Base-by-base conservation (phyloP, 2,797 vertebrate species). In the Bovichtus diacanthus region DNA sequence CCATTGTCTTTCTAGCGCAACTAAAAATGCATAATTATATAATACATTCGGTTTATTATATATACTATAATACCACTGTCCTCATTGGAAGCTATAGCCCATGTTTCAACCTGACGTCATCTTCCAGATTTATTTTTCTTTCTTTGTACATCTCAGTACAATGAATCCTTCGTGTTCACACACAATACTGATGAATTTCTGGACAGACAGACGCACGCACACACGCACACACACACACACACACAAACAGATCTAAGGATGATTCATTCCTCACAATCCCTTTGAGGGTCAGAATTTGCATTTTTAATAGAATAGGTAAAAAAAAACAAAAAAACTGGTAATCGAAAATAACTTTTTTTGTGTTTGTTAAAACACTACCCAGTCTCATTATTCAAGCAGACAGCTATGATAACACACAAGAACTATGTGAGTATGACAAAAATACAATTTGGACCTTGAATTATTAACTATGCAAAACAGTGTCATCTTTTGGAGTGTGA, bases 321-420 rank as follows among this genome's bases (percentile, higher is more conserved):
- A 11, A 39, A 19, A 36, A 61, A 6, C n/a, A n/a, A n/a, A n/a
- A 29, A 31, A n/a, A 29, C 43, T 41, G 71, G 23, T 31, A 55
- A 65, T 39, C 21, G 59, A 65, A 73, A 75, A 72, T 25, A 65
- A 36, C 43, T 38, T 67, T 53, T 44, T 18, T 21, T 70, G 66
- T 38, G 36, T 23, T 74, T 70, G 54, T 53, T 66, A 79, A 59
- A 70, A 58, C 49, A n/a, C 31, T 68, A 49, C 31, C 25, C 69
- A 16, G 5, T 31, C 39, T 70, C 67, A 56, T 72, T 56, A 72
- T 61, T 64, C 70, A 56, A 16, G 21, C 36, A 49, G 53, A 71
- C 79, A 7, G 59, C 38, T 61, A n/a, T 67, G 72, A 73, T 76
- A 71, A 67, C 49, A 53, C 62, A 44, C 38, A 27, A 46, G 23